Evolutionary conservation across 2,797 vertebrate genomes (phyloP), one percentile per base, ranked within the genome.

Genomic region (Vespertilio murinus): DNA sequence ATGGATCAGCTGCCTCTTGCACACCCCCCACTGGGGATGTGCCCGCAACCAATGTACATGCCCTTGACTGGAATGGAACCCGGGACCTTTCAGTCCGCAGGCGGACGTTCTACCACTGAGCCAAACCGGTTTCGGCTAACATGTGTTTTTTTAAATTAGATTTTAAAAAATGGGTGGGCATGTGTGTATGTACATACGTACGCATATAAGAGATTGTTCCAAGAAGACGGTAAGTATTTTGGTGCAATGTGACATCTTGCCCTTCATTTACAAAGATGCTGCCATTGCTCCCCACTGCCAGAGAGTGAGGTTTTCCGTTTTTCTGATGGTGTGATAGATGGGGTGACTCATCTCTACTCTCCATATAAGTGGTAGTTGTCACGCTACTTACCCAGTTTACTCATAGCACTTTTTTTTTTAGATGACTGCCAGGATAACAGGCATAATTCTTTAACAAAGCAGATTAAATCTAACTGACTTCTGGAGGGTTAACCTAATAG

Each of bases 391-490:
- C 22, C 6, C 42, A 30, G 33, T 28, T 97, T 95, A 96, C 64
- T 94, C 91, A 96, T 83, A 80, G n/a, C 82, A 65, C 38, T 42
- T 40, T 96, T 75, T 22, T 52, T 82, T 82, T 88, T 47, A 94
- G 73, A 96, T 96, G 93, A 94, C 91, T 90, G 78, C 70, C 88
- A 80, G 33, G 30, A 75, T 49, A 65, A 75, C 13, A 93, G 25
- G 16, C 14, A 42, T 45, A 86, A 47, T 73, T 86, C 47, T 92
- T 85, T 89, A 78, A 79, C 33, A 59, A 86, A 96, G 70, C 8
- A 79, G 84, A 91, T 83, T 74, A 89, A 93, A 93, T 91, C 87
- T 95, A 96, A 96, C 95, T 74, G 94, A 93, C 92, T 94, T 95
- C 74, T 79, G 65, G 38, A 78, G 8, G 8, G n/a, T 77, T 92